Percentiles rank a stretch among this genome's conserved stretches.
These are phyloP conservation scores for Cotesia glomerata DNA, from an alignment of 1,140 invertebrate species.

Conservation along the genomic window DNA sequence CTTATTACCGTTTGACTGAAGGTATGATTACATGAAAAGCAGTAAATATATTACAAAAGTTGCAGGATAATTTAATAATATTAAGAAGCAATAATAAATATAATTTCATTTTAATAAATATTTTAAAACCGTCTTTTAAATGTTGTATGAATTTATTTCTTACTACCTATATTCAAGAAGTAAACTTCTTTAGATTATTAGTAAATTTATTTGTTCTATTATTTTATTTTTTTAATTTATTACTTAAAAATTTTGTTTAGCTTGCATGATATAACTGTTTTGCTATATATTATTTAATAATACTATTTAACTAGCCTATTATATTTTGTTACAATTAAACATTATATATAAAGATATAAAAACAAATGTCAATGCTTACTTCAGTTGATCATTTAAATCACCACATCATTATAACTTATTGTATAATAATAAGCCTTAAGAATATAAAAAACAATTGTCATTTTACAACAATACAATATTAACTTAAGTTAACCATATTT, in stretches of 20 bases:
- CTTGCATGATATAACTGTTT: slow-evolving; percentile 26
- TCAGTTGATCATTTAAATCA: no score
- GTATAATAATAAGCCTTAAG: no score
- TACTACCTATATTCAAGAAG: slow-evolving; percentile 38
- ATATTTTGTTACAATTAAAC: background rate
- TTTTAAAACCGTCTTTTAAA: slow-evolving; percentile 55
- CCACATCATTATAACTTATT: no score
- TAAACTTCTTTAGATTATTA: slow-evolving; percentile 3
- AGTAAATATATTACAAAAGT: slow-evolving; percentile 47
- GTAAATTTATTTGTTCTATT: background rate
- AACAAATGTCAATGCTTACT: no score
- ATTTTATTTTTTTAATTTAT: background rate
- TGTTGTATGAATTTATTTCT: slow-evolving; percentile 57
- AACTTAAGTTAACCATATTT: no score
- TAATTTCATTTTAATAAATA: slow-evolving; percentile 61
- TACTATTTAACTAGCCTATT: background rate
- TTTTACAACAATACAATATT: no score
- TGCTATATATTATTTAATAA: background rate
- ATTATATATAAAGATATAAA: background rate
- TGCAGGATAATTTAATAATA: slow-evolving; percentile 54
- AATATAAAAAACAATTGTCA: no score
- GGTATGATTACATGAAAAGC: slow-evolving; percentile 44
- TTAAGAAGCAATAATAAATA: slow-evolving; percentile 59
- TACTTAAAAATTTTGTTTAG: background rate
- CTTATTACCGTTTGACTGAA: background rate